Evolutionary conservation across 2,113 vertebrate species (phyloP).

Genomic region (Mustela nigripes): DNA sequence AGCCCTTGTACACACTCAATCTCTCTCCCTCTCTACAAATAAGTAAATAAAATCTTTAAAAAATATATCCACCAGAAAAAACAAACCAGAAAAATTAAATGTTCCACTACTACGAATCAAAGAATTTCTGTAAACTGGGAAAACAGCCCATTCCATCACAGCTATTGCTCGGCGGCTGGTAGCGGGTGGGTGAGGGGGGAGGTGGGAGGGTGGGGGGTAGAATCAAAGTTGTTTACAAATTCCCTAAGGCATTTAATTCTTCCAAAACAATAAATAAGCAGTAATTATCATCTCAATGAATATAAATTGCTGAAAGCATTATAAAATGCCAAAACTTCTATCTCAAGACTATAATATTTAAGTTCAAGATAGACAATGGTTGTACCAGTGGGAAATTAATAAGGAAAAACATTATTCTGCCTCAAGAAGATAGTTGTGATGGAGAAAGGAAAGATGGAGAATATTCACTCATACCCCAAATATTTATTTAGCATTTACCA

Average conservation of each 20-base stretch:
- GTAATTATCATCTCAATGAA: conserved; percentile 58
- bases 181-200: rapidly evolving
- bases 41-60: not conserved
- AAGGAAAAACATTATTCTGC: not conserved
- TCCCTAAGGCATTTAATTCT: conserved; percentile 59
- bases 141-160: not conserved
- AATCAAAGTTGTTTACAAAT: conserved; percentile 55
- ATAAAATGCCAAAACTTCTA: conserved; percentile 70
- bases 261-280: conserved; percentile 43
- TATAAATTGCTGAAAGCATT: conserved; percentile 59
- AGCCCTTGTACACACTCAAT: not conserved
- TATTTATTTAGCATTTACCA: conserved; percentile 34
- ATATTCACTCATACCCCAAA: not conserved
- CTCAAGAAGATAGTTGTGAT: not conserved
- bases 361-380: conserved; percentile 48
- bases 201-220: too few relatives aligned
- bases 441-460: not conserved
- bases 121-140: conserved; percentile 41
- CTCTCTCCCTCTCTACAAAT: not conserved
- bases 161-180: rapidly evolving
- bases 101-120: conserved; percentile 47
- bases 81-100: not conserved
- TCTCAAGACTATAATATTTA: conserved; percentile 16
- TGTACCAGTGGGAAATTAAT: conserved; percentile 32
- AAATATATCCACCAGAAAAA: not conserved